Evolutionary conservation across 2,888 invertebrate genomes (phyloP).

Genomic region (Operophtera brumata): DNA sequence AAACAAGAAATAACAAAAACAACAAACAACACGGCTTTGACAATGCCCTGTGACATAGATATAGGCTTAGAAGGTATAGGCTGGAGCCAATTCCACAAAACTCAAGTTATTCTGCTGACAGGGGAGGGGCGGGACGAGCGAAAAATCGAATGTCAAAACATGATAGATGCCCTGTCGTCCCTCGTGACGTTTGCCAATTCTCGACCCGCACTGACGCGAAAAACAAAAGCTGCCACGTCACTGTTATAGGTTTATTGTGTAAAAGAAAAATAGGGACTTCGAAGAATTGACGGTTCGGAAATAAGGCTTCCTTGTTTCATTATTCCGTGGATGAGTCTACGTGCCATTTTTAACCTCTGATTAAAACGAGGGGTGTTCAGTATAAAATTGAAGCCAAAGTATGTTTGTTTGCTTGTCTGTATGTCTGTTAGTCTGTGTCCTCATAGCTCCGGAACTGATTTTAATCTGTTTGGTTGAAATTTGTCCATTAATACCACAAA

Average conservation of each 20-base stretch:
- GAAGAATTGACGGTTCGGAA: neutral
- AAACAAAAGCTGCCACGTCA: conserved; percentile 41
- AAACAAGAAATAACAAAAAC: no score
- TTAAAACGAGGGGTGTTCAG: no score
- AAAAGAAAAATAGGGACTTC: neutral
- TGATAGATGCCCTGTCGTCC: conserved; percentile 51
- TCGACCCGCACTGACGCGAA: conserved; percentile 30
- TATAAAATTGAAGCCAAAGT: no score
- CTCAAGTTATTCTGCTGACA: conserved; percentile 37
- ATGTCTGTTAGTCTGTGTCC: no score
- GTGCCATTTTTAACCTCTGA: no score
- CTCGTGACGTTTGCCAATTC: conserved; percentile 42
- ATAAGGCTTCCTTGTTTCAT: neutral
- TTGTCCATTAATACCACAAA: no score
- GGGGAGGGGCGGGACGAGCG: conserved; percentile 30
- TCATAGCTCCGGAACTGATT: no score
- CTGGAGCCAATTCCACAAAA: conserved; percentile 30
- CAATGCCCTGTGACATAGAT: no score
- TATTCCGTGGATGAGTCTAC: neutral
- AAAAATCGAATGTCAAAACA: conserved; percentile 61
- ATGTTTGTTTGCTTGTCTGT: no score
- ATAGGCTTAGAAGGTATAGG: no score
- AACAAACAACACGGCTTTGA: no score
- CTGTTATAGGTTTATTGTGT: neutral
- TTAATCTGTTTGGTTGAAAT: no score